These are phyloP conservation scores for Taxidea taxus DNA, from an alignment of 2,113 vertebrate genomes.

Conservation along the genomic window DNA sequence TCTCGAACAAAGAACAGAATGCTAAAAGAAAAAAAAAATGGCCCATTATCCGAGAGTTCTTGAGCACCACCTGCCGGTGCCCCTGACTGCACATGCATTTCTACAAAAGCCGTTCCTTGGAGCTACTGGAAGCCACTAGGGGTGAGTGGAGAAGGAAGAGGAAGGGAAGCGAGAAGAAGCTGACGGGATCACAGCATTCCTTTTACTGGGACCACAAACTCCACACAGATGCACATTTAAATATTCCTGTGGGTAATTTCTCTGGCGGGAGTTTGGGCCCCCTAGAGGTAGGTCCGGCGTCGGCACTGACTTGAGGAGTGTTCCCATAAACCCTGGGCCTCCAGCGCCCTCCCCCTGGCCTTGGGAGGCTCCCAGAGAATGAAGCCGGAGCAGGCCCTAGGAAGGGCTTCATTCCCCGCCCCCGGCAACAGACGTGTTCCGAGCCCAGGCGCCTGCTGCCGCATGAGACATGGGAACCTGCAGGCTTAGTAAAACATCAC, in stretches of 20 bases:
- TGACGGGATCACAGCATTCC: background rate
- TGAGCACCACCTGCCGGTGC: slow-evolving; percentile 45
- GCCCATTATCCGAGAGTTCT: background rate
- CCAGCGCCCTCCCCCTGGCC: background rate
- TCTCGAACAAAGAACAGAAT: background rate
- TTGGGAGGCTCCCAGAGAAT: background rate
- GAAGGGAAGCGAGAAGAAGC: background rate
- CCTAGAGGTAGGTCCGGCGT: background rate
- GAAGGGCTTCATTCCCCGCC: background rate
- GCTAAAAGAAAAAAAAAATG: background rate
- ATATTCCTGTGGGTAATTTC: background rate
- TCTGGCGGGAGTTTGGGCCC: background rate
- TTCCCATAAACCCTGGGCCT: background rate
- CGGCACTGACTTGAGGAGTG: background rate
- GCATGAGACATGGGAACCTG: background rate
- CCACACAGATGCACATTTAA: background rate
- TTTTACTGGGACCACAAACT: background rate
- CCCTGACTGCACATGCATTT: background rate
- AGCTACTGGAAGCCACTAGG: background rate
- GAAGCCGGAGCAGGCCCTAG: background rate
- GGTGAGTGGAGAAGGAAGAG: background rate
- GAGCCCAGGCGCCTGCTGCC: background rate
- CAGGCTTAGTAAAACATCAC: background rate
- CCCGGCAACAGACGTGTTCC: no score
- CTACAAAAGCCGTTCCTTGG: background rate